A percentile compares a stretch with the other conserved stretches of the same genome.
These are phyloP conservation scores for Protonibea diacanthus DNA, from an alignment of 2,797 vertebrate genomes.

Conservation along the genomic window DNA sequence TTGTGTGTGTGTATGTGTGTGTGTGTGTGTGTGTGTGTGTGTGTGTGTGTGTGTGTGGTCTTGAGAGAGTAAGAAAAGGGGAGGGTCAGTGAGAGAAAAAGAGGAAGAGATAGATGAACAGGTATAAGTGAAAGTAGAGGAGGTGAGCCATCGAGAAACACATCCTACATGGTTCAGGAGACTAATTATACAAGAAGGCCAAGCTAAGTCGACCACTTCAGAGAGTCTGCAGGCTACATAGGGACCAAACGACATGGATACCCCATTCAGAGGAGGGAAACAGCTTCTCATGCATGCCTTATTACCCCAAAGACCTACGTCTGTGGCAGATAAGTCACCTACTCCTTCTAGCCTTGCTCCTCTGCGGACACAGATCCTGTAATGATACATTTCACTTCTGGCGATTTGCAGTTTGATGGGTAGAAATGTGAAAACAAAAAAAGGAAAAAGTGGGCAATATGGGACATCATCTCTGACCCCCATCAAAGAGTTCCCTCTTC, in stretches of 20 bases:
- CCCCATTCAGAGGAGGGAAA: constrained; percentile 80
- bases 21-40: not conserved
- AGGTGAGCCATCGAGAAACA: constrained; percentile 72
- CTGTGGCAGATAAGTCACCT: constrained; percentile 86
- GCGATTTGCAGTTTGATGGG: constrained; percentile 83
- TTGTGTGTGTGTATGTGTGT: not conserved
- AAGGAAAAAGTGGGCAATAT: constrained; percentile 61
- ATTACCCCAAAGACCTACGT: constrained; percentile 86
- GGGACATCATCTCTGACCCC: constrained; percentile 87
- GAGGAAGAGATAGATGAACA: constrained; percentile 38
- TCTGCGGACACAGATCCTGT: constrained; percentile 85
- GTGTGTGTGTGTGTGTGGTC: constrained; percentile 1
- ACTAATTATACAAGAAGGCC: constrained; percentile 88
- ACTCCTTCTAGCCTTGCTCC: constrained; percentile 81
- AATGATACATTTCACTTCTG: constrained; percentile 89
- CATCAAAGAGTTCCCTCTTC: constrained; percentile 85
- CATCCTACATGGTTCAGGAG: constrained; percentile 82
- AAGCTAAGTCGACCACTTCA: constrained; percentile 80
- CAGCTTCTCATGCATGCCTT: constrained; percentile 89
- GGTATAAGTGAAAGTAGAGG: constrained; percentile 60
- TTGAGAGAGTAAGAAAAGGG: constrained; percentile 25
- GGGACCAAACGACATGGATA: constrained; percentile 82
- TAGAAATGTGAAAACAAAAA: constrained; percentile 78
- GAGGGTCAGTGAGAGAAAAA: constrained; percentile 20
- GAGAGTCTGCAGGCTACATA: constrained; percentile 79